phyloP scores from a whole-genome alignment of 2,888 invertebrate species.

The Cryptophagus acutangulus region DNA sequence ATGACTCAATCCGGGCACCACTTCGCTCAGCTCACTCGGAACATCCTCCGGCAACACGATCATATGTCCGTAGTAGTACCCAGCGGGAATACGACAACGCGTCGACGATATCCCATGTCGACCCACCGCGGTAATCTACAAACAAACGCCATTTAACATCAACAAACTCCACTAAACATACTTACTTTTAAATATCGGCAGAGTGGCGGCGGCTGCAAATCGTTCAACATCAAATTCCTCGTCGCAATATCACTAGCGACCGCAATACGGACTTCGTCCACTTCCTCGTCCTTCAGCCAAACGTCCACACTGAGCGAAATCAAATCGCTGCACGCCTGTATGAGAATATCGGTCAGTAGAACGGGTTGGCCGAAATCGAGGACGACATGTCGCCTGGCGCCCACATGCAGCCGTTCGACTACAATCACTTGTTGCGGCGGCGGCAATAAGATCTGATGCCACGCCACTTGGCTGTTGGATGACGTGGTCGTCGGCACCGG shows the following conservation, averaged over 20 bases:
- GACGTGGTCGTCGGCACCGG: too few relatives aligned
- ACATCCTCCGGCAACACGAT: slow-evolving; percentile 62
- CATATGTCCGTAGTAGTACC: slow-evolving; percentile 90
- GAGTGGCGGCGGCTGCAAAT: slow-evolving; percentile 85
- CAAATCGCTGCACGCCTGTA: slow-evolving; percentile 75
- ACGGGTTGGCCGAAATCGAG: slow-evolving; percentile 87
- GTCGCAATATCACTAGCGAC: slow-evolving; percentile 83
- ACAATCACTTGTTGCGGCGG: slow-evolving; percentile 81
- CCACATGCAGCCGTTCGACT: slow-evolving; percentile 90
- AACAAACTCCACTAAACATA: too few relatives aligned
- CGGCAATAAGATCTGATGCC: slow-evolving; percentile 58
- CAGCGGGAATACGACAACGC: slow-evolving; percentile 83
- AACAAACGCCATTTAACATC: slow-evolving; percentile 15
- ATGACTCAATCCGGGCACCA: slow-evolving; percentile 34
- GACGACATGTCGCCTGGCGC: slow-evolving; percentile 86
- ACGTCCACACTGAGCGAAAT: slow-evolving; percentile 85
- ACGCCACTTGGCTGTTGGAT: slow-evolving; percentile 25
- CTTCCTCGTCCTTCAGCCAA: slow-evolving; percentile 83
- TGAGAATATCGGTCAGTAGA: slow-evolving; percentile 78
- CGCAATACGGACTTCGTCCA: slow-evolving; percentile 77
- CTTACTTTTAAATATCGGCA: slow-evolving; percentile 83
- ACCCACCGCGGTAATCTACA: slow-evolving; percentile 82
- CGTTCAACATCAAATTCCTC: slow-evolving; percentile 78
- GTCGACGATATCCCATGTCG: slow-evolving; percentile 88
- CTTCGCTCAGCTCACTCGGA: slow-evolving; percentile 45